Evolutionary conservation across 2,888 invertebrate species (phyloP).

Genomic region (Lycia hirtaria): DNA sequence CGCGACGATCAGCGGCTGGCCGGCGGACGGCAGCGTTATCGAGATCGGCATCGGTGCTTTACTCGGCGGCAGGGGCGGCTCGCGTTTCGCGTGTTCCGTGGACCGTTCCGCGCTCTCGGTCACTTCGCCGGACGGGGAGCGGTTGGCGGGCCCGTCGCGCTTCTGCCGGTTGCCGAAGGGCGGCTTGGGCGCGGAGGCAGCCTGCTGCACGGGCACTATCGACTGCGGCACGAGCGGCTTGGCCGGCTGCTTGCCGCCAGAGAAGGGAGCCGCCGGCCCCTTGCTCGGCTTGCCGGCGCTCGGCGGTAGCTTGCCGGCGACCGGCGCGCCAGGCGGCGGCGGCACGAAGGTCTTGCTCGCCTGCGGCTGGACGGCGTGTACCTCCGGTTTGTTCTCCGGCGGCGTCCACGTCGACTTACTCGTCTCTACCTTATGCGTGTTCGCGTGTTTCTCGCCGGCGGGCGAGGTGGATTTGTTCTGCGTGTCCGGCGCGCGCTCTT

Average conservation of each 20-base stretch:
- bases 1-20: conserved; percentile 78
- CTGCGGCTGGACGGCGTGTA: conserved; percentile 43
- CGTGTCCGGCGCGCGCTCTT: conserved; percentile 55
- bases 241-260: conserved; percentile 70
- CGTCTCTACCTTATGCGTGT: conserved; percentile 62
- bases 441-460: conserved; percentile 60
- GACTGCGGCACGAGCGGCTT: conserved; percentile 79
- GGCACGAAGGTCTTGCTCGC: conserved; percentile 64
- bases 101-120: conserved; percentile 58
- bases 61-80: conserved; percentile 73
- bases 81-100: conserved; percentile 67
- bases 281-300: conserved; percentile 65
- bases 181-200: conserved; percentile 73
- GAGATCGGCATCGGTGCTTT: conserved; percentile 80
- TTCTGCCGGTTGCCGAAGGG: conserved; percentile 80
- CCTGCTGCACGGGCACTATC: conserved; percentile 75
- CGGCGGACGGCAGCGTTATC: conserved; percentile 77
- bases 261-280: conserved; percentile 78
- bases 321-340: conserved; percentile 55
- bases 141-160: conserved; percentile 69
- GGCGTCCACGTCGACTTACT: conserved; percentile 68
- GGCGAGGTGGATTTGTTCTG: conserved; percentile 54
- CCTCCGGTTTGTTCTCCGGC: conserved; percentile 56
- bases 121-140: conserved; percentile 71
- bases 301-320: conserved; percentile 62